A percentile compares a stretch with the other conserved stretches of the same genome.
These are phyloP conservation scores for Cryptops parisi DNA, from an alignment of 2,888 invertebrate species.

Conservation along the genomic window DNA sequence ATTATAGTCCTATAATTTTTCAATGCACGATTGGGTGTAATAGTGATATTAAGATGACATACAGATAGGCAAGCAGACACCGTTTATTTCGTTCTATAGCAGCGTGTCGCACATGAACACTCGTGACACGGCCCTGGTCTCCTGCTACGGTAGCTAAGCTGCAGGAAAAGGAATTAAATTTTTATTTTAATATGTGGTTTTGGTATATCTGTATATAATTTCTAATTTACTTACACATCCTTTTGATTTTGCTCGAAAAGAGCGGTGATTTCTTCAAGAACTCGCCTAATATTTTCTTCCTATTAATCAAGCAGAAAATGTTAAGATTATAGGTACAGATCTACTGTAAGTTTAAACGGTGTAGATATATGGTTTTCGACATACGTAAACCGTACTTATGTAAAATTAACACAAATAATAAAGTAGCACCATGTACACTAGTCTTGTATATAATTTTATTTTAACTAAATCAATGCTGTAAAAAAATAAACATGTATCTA, in stretches of 20 bases:
- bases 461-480: no score
- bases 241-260: conserved; percentile 69
- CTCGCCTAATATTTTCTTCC: conserved; percentile 68
- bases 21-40: no score
- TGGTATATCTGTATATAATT: neutral
- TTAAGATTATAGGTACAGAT: no score
- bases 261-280: conserved; percentile 70
- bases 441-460: no score
- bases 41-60: conserved; percentile 25
- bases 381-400: no score
- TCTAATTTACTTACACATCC: conserved; percentile 57
- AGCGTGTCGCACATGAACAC: conserved; percentile 68
- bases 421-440: no score
- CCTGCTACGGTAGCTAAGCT: conserved; percentile 34
- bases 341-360: no score
- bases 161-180: conserved; percentile 17
- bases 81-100: conserved; percentile 77
- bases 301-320: conserved; percentile 32
- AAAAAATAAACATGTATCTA: no score
- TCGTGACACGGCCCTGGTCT: conserved; percentile 43
- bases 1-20: no score
- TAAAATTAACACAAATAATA: no score
- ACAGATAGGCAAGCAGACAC: conserved; percentile 53
- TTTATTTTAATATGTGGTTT: neutral
- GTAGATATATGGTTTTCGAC: conserved; percentile 22